A percentile compares a stretch with the other conserved stretches of the same genome.
Evolutionary conservation across 2,113 vertebrate genomes (phyloP).

Genomic region (Oceanodroma tethys): DNA sequence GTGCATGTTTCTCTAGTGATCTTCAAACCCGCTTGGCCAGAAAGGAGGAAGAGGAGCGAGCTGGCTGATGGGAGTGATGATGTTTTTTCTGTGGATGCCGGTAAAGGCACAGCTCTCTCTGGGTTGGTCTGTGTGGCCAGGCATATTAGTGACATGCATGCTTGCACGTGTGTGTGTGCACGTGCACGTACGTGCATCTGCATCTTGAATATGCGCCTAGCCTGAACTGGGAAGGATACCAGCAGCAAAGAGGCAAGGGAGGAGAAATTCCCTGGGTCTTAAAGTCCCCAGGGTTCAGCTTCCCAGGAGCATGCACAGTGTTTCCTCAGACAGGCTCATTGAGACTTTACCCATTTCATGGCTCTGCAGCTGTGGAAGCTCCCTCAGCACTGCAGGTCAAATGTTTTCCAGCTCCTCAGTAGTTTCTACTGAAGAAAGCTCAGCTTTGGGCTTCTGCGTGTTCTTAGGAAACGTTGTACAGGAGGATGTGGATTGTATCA

Average conservation of each 20-base stretch:
- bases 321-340: not conserved
- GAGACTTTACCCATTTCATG: not conserved
- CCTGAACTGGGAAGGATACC: not conserved
- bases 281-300: not conserved
- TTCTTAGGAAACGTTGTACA: not conserved
- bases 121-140: not conserved
- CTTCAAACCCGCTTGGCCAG: not conserved
- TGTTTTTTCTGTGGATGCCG: not conserved
- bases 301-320: fast-evolving
- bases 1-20: not conserved
- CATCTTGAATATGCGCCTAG: not conserved
- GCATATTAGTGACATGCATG: not conserved
- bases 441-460: not conserved
- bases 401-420: not conserved
- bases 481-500: not conserved
- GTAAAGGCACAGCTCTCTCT: not conserved
- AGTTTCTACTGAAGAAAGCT: not conserved
- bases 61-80: not conserved
- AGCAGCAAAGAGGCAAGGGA: not conserved
- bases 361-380: not conserved
- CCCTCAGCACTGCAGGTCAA: not conserved
- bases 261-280: not conserved
- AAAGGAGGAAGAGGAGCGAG: not conserved
- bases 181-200: not conserved
- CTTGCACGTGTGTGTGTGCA: fast-evolving